phyloP scores from a whole-genome alignment of 2,888 invertebrate species.

The Drosophila putrida region DNA sequence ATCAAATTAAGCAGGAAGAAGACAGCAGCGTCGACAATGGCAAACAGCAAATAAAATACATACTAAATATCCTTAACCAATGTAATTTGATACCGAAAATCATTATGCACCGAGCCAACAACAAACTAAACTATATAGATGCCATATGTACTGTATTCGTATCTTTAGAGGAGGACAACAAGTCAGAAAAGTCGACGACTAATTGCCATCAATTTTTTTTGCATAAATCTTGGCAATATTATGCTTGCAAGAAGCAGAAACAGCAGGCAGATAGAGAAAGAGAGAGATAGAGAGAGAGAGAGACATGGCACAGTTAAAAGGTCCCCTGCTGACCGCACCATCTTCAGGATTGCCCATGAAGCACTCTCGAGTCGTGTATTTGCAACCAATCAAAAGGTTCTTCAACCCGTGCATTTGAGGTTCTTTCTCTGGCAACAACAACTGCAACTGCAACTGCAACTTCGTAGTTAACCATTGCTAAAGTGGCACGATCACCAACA shows the following conservation, averaged over 20 bases:
- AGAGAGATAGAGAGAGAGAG: not conserved
- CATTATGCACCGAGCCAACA: conserved; percentile 70
- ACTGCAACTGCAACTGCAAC: conserved; percentile 4
- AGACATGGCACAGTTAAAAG: conserved; percentile 73
- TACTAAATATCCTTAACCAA: conserved; percentile 77
- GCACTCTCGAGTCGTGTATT: conserved; percentile 62
- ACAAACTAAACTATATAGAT: conserved; percentile 11
- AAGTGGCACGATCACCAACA: conserved; percentile 82
- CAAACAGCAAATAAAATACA: conserved; percentile 75
- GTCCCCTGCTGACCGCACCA: conserved; percentile 58
- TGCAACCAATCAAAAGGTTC: conserved; percentile 81
- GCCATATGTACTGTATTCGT: not conserved
- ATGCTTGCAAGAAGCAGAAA: conserved; percentile 67
- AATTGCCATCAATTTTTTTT: conserved; percentile 81
- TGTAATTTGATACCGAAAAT: conserved; percentile 81
- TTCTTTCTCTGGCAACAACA: conserved; percentile 10
- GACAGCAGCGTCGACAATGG: conserved; percentile 51
- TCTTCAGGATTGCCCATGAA: conserved; percentile 81
- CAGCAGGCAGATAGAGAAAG: not conserved
- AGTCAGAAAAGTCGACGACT: conserved; percentile 61
- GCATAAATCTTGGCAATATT: conserved; percentile 80
- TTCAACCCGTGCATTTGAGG: conserved; percentile 62
- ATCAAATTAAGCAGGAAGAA: conserved; percentile 72
- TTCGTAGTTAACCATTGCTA: conserved; percentile 75
- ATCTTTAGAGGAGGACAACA: conserved; percentile 13